phyloP scores from a whole-genome alignment of 2,888 invertebrate species.

The Lasioglossum vierecki region DNA sequence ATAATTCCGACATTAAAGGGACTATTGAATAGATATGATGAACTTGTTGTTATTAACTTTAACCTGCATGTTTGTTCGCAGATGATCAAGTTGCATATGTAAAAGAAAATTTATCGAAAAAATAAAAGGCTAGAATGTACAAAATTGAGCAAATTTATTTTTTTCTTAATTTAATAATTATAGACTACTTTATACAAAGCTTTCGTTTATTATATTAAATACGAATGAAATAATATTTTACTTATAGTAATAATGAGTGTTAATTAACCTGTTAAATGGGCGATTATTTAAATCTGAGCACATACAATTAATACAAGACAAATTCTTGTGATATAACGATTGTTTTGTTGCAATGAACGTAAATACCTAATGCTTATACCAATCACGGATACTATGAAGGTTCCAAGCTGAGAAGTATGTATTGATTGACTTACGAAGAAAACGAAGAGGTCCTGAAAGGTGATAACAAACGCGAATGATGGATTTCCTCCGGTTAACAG shows the following conservation, averaged over 20 bases:
- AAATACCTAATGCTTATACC: background rate
- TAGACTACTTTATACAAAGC: slow-evolving; percentile 40
- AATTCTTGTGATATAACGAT: background rate
- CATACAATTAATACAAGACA: background rate
- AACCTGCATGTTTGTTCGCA: background rate
- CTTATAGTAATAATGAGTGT: slow-evolving; percentile 24
- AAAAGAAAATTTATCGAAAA: background rate
- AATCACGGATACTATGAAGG: background rate
- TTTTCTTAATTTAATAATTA: slow-evolving; percentile 40
- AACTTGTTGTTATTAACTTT: background rate
- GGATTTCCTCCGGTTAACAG: background rate
- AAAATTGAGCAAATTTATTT: slow-evolving; percentile 57
- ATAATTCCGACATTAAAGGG: background rate
- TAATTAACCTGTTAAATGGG: slow-evolving; percentile 20
- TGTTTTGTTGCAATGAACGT: background rate
- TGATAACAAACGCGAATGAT: background rate
- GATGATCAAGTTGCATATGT: background rate
- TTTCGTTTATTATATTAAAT: slow-evolving; percentile 36
- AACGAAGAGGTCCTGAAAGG: background rate
- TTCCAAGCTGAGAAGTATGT: background rate
- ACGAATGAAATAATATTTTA: slow-evolving; percentile 14
- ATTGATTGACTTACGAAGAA: background rate
- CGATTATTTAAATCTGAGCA: background rate
- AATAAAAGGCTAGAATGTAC: slow-evolving; percentile 27
- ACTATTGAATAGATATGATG: background rate